Evolutionary conservation across 2,888 invertebrate genomes (phyloP).

Genomic region (Endomychus coccineus): DNA sequence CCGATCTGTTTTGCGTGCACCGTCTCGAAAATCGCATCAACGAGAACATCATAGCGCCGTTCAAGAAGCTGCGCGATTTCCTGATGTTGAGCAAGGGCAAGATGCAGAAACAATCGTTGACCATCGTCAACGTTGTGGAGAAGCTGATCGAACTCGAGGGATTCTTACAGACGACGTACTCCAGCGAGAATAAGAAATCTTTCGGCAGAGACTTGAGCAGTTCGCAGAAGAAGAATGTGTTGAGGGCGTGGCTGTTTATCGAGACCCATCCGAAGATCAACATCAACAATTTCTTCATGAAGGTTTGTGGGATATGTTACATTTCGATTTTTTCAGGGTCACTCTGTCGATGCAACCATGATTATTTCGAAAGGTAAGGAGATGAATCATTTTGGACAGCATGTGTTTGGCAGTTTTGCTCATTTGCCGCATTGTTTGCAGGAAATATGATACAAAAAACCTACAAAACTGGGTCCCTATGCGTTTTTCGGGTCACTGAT

Average conservation of each 20-base stretch:
- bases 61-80: constrained; percentile 38
- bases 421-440: no score
- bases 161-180: constrained; percentile 32
- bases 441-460: no score
- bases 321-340: no score
- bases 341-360: background rate
- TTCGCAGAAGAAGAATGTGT: constrained; percentile 38
- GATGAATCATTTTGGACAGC: no score
- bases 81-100: constrained; percentile 35
- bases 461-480: no score
- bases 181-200: constrained; percentile 30
- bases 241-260: constrained; percentile 39
- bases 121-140: constrained; percentile 32
- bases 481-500: no score
- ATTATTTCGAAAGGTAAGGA: no score
- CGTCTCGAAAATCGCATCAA: constrained; percentile 38
- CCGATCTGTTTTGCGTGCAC: constrained; percentile 39
- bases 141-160: constrained; percentile 38
- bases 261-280: constrained; percentile 40
- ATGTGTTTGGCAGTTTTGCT: background rate
- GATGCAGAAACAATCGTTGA: constrained; percentile 25
- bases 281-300: constrained; percentile 37
- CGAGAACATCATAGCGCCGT: constrained; percentile 40
- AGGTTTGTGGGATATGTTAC: no score
- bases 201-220: constrained; percentile 37